Conservation (phyloP, 64 coral and sea anemone species). For the Porites lutea region DNA sequence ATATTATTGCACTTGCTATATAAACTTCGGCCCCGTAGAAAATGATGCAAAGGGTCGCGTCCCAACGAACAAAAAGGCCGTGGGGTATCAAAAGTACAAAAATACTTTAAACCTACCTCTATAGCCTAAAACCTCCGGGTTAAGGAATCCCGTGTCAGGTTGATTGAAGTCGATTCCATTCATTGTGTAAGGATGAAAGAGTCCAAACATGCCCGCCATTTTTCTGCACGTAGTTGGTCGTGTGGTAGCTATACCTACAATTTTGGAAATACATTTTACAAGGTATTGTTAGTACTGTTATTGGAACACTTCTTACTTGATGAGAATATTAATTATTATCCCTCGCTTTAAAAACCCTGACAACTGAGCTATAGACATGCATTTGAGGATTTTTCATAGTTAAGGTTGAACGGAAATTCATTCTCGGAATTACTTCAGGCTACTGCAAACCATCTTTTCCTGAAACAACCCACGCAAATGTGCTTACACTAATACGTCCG, state of each 20-base stretch:
- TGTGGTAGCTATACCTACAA: not conserved
- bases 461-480: not conserved
- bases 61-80: no score
- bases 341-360: no score
- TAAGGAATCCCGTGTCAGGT: not conserved
- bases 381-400: no score
- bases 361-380: no score
- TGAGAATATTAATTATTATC: no score
- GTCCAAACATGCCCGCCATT: conserved; percentile 13
- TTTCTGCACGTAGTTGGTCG: not conserved
- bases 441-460: not conserved
- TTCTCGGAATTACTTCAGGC: no score
- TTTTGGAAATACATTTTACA: not conserved
- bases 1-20: no score
- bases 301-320: no score
- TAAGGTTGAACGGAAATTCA: no score
- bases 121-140: not conserved
- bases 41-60: no score
- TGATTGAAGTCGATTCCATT: not conserved
- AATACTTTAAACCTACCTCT: not conserved
- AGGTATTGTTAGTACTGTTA: not conserved
- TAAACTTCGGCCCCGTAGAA: no score
- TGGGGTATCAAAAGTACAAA: not conserved
- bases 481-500: conserved; percentile 10
- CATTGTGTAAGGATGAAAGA: not conserved